phyloP scores from a whole-genome alignment of 2,888 invertebrate species.

The Corythucha ciliata region DNA sequence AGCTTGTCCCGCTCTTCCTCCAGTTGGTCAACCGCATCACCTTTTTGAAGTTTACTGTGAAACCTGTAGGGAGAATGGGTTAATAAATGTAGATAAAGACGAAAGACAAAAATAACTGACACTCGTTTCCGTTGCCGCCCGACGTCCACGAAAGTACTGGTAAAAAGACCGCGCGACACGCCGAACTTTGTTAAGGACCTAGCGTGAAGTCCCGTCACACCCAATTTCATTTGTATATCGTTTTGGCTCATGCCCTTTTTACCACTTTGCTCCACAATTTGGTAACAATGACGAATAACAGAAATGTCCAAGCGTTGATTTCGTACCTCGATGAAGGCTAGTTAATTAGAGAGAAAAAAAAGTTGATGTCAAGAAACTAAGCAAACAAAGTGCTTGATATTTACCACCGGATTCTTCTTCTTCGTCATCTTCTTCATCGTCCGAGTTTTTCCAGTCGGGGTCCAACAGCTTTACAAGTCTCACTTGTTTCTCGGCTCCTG shows the following conservation, averaged over 20 bases:
- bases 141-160: conserved; percentile 46
- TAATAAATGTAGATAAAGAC: background rate
- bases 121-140: conserved; percentile 49
- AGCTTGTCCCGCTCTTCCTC: no score
- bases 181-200: conserved; percentile 45
- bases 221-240: conserved; percentile 42
- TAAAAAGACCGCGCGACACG: conserved; percentile 42
- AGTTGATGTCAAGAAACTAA: no score
- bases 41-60: conserved; percentile 23
- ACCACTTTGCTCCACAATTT: conserved; percentile 45
- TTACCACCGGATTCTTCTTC: conserved; percentile 38
- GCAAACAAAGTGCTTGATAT: no score
- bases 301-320: no score
- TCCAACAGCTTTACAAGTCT: conserved; percentile 49
- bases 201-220: conserved; percentile 43
- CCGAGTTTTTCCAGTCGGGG: conserved; percentile 42
- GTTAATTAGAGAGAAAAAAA: no score
- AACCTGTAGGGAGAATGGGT: conserved; percentile 18
- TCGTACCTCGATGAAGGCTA: conserved; percentile 33
- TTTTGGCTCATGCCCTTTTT: conserved; percentile 47
- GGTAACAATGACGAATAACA: conserved; percentile 46
- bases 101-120: no score
- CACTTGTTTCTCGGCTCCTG: conserved; percentile 45
- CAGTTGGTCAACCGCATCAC: no score
- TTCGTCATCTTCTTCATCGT: conserved; percentile 44